Evolutionary conservation across 2,888 invertebrate genomes (phyloP).

Genomic region (Willowsia nigromaculata): DNA sequence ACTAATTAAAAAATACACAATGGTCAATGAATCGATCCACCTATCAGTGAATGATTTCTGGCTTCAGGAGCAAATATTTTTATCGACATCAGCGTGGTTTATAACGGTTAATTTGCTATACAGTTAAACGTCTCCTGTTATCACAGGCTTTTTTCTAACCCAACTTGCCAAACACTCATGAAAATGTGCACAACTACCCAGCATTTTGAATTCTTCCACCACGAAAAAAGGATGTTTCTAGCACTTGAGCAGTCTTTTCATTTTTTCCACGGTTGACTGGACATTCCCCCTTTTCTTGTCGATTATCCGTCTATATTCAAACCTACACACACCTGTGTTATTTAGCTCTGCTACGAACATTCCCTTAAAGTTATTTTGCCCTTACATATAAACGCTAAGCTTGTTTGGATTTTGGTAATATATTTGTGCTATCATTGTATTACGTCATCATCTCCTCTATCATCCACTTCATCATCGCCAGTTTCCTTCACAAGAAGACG

Average conservation of each 20-base stretch:
- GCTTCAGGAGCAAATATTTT: too few relatives aligned
- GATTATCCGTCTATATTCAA: background rate
- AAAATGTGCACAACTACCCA: background rate
- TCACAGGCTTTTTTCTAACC: background rate
- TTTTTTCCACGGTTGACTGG: conserved; percentile 59
- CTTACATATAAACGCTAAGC: too few relatives aligned
- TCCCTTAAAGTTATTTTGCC: too few relatives aligned
- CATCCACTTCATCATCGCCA: conserved; percentile 40
- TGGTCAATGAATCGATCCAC: too few relatives aligned
- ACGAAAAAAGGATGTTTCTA: conserved; percentile 23
- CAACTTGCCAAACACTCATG: conserved; percentile 9
- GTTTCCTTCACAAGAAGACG: conserved; percentile 1
- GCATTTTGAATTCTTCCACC: conserved; percentile 34
- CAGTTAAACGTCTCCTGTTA: too few relatives aligned
- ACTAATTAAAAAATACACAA: too few relatives aligned
- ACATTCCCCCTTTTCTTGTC: conserved; percentile 12
- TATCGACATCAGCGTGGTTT: too few relatives aligned
- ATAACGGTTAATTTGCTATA: too few relatives aligned
- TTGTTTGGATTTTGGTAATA: too few relatives aligned
- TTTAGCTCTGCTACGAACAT: too few relatives aligned
- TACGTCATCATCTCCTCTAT: conserved; percentile 9
- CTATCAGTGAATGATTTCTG: too few relatives aligned
- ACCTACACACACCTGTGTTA: background rate
- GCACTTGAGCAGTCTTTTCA: conserved; percentile 47
- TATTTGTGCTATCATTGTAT: too few relatives aligned